These are phyloP conservation scores for Clistopyga incitator DNA, from an alignment of 2,888 invertebrate genomes.

Conservation along the genomic window DNA sequence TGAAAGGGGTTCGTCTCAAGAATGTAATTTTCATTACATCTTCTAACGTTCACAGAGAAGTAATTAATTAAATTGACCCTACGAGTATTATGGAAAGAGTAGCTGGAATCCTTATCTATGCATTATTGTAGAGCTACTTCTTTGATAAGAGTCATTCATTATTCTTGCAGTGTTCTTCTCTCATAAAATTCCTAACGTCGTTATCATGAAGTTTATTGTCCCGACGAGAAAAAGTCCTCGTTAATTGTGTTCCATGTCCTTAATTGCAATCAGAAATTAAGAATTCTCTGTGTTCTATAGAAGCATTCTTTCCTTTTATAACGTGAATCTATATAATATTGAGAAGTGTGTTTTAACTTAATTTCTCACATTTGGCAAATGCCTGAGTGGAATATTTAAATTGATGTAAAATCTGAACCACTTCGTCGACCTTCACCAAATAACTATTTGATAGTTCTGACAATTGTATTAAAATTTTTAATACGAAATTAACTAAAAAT, in stretches of 20 bases:
- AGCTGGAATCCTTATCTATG: too few relatives aligned
- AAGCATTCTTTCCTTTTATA: background rate
- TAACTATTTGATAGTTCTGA: too few relatives aligned
- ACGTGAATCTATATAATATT: background rate
- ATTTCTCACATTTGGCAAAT: background rate
- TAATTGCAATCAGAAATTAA: background rate
- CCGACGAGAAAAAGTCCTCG: background rate
- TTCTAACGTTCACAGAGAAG: background rate
- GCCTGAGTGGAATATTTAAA: background rate
- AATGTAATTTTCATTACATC: background rate
- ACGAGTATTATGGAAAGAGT: background rate
- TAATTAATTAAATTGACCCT: slow-evolving; percentile 6
- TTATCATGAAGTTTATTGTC: background rate
- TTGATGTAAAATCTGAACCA: too few relatives aligned
- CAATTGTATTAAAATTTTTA: too few relatives aligned
- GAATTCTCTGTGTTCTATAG: background rate
- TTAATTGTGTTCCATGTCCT: background rate
- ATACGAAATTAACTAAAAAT: too few relatives aligned
- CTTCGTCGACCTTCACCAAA: too few relatives aligned
- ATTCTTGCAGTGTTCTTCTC: background rate
- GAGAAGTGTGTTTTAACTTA: background rate
- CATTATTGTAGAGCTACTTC: slow-evolving; percentile 3
- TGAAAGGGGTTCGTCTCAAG: background rate
- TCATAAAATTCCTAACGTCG: background rate
- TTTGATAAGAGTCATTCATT: slow-evolving; percentile 17